These are phyloP conservation scores for Ephialtes manifestator DNA, from an alignment of 2,888 invertebrate genomes.

Conservation along the genomic window DNA sequence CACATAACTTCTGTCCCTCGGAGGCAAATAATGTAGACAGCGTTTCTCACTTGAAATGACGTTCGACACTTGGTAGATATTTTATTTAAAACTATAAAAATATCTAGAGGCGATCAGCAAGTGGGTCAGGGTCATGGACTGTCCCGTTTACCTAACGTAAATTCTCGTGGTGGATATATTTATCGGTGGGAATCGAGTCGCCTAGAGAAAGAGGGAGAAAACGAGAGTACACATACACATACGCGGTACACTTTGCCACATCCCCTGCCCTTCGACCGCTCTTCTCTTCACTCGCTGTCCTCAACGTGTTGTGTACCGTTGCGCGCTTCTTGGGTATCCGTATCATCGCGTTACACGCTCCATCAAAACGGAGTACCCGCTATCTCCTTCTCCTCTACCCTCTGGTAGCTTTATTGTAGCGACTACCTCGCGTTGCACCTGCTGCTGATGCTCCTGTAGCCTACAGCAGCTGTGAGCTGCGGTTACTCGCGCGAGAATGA, in stretches of 20 bases:
- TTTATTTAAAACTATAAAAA: not conserved
- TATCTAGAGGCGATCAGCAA: not conserved
- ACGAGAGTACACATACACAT: not conserved
- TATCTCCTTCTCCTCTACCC: not conserved
- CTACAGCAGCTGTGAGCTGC: not conserved
- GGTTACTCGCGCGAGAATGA: not conserved
- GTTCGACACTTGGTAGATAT: not conserved
- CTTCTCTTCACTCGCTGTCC: not conserved
- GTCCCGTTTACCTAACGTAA: not conserved
- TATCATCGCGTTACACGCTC: constrained; percentile 71
- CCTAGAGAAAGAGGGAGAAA: constrained; percentile 5
- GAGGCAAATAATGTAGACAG: not conserved
- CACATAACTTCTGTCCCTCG: not conserved
- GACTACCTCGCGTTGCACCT: constrained; percentile 36
- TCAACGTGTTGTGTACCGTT: constrained; percentile 24
- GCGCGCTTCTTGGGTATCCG: constrained; percentile 57
- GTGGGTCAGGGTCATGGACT: constrained; percentile 11
- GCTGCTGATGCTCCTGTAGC: constrained; percentile 3
- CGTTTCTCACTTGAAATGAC: not conserved
- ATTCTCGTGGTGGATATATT: constrained; percentile 16
- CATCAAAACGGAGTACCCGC: constrained; percentile 58
- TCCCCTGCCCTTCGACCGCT: constrained; percentile 21
- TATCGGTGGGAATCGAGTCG: constrained; percentile 22
- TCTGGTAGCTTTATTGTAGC: constrained; percentile 16
- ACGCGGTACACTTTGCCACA: not conserved